Percentiles rank a stretch among this genome's conserved stretches.
These are phyloP conservation scores for Idris sp. DNA, from an alignment of 1,140 invertebrate species.

Conservation along the genomic window DNA sequence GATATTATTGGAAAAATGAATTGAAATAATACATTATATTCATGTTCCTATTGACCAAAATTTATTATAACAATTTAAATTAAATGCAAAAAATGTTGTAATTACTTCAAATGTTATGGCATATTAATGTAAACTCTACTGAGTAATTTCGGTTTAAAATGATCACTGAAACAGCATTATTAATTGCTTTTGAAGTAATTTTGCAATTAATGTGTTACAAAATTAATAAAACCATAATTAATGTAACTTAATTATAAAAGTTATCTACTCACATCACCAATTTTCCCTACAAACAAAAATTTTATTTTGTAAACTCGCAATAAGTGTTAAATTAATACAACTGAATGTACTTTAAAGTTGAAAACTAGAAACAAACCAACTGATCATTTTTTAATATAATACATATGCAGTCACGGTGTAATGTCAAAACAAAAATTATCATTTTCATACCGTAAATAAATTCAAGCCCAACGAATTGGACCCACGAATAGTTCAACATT, in stretches of 20 bases:
- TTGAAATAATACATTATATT: too few species aligned
- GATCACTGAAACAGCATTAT: conserved; percentile 32
- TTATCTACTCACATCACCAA: too few species aligned
- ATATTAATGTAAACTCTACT: conserved; percentile 36
- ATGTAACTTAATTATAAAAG: conserved; percentile 22
- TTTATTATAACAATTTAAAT: conserved; percentile 26
- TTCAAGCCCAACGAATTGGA: conserved; percentile 3
- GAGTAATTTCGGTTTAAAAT: conserved; percentile 6
- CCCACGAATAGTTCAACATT: too few species aligned
- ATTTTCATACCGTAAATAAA: conserved; percentile 18
- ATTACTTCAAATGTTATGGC: conserved; percentile 10
- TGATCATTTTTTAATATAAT: conserved; percentile 40
- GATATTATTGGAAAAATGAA: too few species aligned
- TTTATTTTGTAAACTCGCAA: conserved; percentile 40
- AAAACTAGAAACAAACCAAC: conserved; percentile 43
- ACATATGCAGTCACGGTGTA: conserved; percentile 12
- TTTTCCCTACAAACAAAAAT: conserved; percentile 32
- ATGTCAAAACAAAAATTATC: conserved; percentile 42
- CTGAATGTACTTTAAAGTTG: conserved; percentile 29
- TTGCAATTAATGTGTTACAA: conserved; percentile 21
- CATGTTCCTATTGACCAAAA: too few species aligned
- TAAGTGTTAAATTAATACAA: conserved; percentile 36
- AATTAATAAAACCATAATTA: conserved; percentile 44
- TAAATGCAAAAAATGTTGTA: conserved; percentile 13
- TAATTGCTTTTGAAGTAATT: conserved; percentile 47